phyloP scores from a whole-genome alignment of 2,888 invertebrate species.

The Bedellia somnulentella region DNA sequence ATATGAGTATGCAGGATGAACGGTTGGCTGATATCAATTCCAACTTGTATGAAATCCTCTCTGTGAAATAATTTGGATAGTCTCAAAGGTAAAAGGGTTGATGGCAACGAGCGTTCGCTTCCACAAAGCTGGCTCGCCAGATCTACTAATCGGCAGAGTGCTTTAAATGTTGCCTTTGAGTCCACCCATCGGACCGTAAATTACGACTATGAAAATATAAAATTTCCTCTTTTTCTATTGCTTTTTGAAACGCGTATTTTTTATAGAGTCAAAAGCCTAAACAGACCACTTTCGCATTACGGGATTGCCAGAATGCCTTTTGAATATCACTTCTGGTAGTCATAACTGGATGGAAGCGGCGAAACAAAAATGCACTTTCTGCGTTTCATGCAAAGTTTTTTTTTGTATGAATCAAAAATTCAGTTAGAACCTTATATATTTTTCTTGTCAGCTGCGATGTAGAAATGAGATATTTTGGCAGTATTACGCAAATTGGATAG shows the following conservation, averaged over 20 bases:
- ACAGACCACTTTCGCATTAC: slow-evolving; percentile 62
- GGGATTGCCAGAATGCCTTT: slow-evolving; percentile 61
- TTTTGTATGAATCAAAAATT: no score
- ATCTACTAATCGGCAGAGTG: slow-evolving; percentile 56
- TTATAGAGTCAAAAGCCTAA: slow-evolving; percentile 62
- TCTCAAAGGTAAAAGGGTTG: slow-evolving; percentile 51
- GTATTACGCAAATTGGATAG: slow-evolving; percentile 63
- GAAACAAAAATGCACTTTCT: no score
- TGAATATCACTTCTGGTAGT: slow-evolving; percentile 19
- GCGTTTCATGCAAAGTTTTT: no score
- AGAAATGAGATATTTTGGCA: slow-evolving; percentile 63
- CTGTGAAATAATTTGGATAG: slow-evolving; percentile 47
- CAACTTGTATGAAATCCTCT: slow-evolving; percentile 23
- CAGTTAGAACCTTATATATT: no score
- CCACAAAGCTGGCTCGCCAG: no score
- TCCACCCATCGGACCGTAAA: slow-evolving; percentile 52
- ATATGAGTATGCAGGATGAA: slow-evolving; percentile 2
- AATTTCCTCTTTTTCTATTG: slow-evolving; percentile 55
- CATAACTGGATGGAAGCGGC: no score
- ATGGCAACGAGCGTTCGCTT: slow-evolving; percentile 17
- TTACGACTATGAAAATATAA: slow-evolving; percentile 60
- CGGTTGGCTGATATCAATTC: slow-evolving; percentile 19
- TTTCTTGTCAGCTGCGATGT: no score
- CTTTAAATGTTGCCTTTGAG: slow-evolving; percentile 57
- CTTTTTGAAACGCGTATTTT: slow-evolving; percentile 54